phyloP scores from a whole-genome alignment of 2,113 vertebrate species.

The Leptosomus discolor region DNA sequence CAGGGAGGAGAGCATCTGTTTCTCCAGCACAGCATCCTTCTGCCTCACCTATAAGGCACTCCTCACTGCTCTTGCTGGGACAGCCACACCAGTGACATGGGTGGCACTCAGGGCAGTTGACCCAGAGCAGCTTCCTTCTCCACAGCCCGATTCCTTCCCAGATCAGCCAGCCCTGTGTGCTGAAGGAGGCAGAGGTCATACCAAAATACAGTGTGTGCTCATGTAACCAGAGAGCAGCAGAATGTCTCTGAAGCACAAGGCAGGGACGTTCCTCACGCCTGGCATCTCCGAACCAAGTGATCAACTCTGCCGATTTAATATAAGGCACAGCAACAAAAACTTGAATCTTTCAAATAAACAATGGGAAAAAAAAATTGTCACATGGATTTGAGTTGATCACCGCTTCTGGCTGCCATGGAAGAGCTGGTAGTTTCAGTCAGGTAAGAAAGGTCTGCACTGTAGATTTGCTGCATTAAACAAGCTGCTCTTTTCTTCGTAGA shows the following conservation, averaged over 20 bases:
- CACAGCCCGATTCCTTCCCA: background rate
- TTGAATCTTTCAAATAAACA: background rate
- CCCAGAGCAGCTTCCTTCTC: background rate
- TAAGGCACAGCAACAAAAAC: background rate
- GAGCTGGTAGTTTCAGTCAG: background rate
- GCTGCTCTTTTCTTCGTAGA: background rate
- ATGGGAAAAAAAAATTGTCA: background rate
- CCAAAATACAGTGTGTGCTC: background rate
- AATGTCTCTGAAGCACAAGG: background rate
- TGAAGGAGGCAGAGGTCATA: background rate
- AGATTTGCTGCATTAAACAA: background rate
- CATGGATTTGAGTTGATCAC: background rate
- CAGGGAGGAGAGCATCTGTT: background rate
- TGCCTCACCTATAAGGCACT: background rate
- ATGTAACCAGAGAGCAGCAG: background rate
- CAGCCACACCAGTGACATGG: background rate
- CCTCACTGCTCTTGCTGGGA: rapidly evolving
- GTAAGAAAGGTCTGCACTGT: background rate
- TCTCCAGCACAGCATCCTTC: background rate
- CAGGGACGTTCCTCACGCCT: background rate
- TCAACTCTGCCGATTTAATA: background rate
- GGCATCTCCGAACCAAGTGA: background rate
- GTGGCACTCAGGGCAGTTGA: background rate
- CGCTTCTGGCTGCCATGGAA: background rate
- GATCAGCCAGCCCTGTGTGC: background rate